Percentiles rank a stretch among this genome's conserved stretches.
Evolutionary conservation across 2,797 vertebrate genomes (phyloP).

Genomic region (Enteromius unitaeniatus): DNA sequence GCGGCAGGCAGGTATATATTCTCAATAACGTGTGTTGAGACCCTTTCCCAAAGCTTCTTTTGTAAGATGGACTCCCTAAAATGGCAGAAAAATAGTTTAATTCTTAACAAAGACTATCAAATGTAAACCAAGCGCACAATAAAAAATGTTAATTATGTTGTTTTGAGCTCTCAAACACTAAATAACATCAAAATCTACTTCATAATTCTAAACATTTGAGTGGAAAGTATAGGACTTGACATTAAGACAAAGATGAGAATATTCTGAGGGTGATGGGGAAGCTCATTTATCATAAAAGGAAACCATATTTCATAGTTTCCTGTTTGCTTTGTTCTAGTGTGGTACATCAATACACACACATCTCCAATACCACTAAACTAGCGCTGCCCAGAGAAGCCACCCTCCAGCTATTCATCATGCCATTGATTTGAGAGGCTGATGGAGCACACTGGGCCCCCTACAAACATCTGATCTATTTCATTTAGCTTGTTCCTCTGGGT

Average conservation of each 20-base stretch:
- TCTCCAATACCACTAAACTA: slow-evolving; percentile 70
- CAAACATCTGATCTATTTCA: slow-evolving; percentile 71
- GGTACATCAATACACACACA: slow-evolving; percentile 74
- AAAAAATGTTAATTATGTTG: not conserved
- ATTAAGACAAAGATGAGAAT: slow-evolving; percentile 61
- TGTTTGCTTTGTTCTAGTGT: slow-evolving; percentile 71
- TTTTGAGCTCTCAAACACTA: not conserved
- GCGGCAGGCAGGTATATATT: slow-evolving; percentile 99
- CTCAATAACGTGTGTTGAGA: slow-evolving; percentile 97
- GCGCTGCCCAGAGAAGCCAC: slow-evolving; percentile 67
- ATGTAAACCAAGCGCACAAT: not conserved
- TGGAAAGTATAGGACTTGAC: slow-evolving; percentile 11
- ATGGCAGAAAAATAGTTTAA: not conserved
- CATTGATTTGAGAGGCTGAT: slow-evolving; percentile 76
- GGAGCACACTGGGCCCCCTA: slow-evolving; percentile 69
- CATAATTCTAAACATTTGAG: not conserved
- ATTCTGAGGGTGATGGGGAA: slow-evolving; percentile 57
- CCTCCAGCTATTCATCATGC: slow-evolving; percentile 77
- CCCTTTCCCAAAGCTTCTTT: slow-evolving; percentile 95
- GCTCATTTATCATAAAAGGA: slow-evolving; percentile 77
- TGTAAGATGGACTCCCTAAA: slow-evolving; percentile 96
- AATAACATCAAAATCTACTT: not conserved
- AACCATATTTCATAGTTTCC: slow-evolving; percentile 78
- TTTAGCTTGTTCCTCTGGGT: slow-evolving; percentile 68
- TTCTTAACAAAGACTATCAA: not conserved